These are phyloP conservation scores for Achlya flavicornis DNA, from an alignment of 2,888 invertebrate genomes.

Conservation along the genomic window DNA sequence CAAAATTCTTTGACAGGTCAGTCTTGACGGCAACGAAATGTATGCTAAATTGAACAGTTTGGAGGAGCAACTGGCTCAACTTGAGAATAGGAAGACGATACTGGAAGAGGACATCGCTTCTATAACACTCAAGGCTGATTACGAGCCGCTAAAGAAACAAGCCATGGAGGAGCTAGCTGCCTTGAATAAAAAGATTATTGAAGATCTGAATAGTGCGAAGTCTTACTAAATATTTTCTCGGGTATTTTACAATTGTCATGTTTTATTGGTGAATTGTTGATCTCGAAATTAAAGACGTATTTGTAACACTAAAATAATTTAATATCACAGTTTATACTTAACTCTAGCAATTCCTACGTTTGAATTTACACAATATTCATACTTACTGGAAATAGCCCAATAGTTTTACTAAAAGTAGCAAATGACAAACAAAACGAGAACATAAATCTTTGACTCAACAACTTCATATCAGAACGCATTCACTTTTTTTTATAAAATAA, in stretches of 20 bases:
- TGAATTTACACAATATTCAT: neutral
- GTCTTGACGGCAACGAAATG: slow-evolving; percentile 88
- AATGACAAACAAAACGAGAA: neutral
- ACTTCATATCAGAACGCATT: too few relatives aligned
- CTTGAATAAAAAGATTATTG: slow-evolving; percentile 83
- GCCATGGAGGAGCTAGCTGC: slow-evolving; percentile 81
- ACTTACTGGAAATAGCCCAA: slow-evolving; percentile 12
- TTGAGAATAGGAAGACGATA: slow-evolving; percentile 87
- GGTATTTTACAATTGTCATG: too few relatives aligned
- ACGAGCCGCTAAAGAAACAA: slow-evolving; percentile 84
- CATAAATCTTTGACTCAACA: too few relatives aligned
- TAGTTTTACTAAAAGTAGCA: slow-evolving; percentile 21
- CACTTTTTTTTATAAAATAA: too few relatives aligned
- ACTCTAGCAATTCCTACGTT: neutral
- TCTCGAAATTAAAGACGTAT: slow-evolving; percentile 23
- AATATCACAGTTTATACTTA: slow-evolving; percentile 62
- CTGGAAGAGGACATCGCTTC: slow-evolving; percentile 87
- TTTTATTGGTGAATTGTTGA: too few relatives aligned
- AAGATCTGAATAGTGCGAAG: slow-evolving; percentile 66
- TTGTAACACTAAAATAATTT: slow-evolving; percentile 52
- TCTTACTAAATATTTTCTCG: slow-evolving; percentile 48
- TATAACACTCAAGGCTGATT: slow-evolving; percentile 87
- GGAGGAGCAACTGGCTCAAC: slow-evolving; percentile 87
- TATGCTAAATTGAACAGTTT: slow-evolving; percentile 86
- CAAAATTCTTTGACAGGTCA: slow-evolving; percentile 63